These are phyloP conservation scores for Sepiola atlantica DNA, from an alignment of 2,888 invertebrate species.

Conservation along the genomic window DNA sequence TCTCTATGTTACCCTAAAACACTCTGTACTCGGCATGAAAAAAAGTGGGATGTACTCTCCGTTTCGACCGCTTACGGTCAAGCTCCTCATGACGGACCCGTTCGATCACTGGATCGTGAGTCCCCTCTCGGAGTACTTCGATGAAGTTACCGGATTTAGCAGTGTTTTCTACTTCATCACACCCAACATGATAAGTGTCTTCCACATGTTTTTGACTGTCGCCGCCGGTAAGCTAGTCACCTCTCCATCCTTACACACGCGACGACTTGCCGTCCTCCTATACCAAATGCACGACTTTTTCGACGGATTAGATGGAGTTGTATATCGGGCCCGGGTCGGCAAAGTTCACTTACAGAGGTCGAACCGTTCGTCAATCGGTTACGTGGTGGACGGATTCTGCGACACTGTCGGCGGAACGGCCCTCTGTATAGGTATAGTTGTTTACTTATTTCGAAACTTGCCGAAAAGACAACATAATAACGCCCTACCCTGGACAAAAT, in stretches of 20 bases:
- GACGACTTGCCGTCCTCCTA: slow-evolving; percentile 84
- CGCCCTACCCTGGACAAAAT: slow-evolving; percentile 48
- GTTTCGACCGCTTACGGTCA: slow-evolving; percentile 82
- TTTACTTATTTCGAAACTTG: slow-evolving; percentile 56
- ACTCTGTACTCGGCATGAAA: slow-evolving; percentile 54
- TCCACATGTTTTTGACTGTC: slow-evolving; percentile 85
- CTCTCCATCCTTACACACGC: slow-evolving; percentile 82
- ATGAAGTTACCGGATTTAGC: slow-evolving; percentile 81
- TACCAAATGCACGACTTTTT: slow-evolving; percentile 88
- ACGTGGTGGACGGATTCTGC: slow-evolving; percentile 87
- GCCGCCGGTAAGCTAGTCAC: slow-evolving; percentile 85
- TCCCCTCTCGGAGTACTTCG: slow-evolving; percentile 85
- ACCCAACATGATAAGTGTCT: slow-evolving; percentile 88
- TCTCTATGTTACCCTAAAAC: slow-evolving; percentile 57
- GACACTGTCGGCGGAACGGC: slow-evolving; percentile 81
- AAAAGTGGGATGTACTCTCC: slow-evolving; percentile 56
- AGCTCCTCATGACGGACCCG: slow-evolving; percentile 87
- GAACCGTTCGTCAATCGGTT: slow-evolving; percentile 83
- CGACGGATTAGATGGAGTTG: slow-evolving; percentile 90
- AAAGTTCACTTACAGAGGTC: slow-evolving; percentile 56
- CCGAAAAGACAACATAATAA: slow-evolving; percentile 47
- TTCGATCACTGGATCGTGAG: slow-evolving; percentile 88
- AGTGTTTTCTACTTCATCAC: slow-evolving; percentile 79
- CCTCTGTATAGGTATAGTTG: slow-evolving; percentile 76
- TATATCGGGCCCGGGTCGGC: slow-evolving; percentile 81